Percentiles rank a stretch among this genome's conserved stretches.
These are phyloP conservation scores for Onychostruthus taczanowskii DNA, from an alignment of 2,113 vertebrate genomes.

Conservation along the genomic window DNA sequence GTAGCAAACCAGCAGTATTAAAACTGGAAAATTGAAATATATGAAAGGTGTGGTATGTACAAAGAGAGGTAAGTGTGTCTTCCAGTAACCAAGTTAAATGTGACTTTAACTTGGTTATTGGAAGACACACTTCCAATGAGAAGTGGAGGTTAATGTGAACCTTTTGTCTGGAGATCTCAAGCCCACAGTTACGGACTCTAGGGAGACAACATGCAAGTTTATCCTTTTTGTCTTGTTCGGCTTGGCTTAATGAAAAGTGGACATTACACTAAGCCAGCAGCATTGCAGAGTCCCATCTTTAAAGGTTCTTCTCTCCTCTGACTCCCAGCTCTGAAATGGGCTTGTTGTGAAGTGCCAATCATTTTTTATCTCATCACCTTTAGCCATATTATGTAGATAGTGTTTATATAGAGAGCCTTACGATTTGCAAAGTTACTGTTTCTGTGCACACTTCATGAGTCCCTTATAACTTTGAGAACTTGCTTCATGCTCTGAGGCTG, in stretches of 20 bases:
- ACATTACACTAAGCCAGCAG: neutral
- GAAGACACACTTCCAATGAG: neutral
- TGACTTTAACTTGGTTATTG: neutral
- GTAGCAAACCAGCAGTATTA: neutral
- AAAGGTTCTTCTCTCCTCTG: neutral
- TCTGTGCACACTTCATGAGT: neutral
- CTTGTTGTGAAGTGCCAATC: neutral
- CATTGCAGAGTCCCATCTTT: neutral
- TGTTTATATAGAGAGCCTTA: neutral
- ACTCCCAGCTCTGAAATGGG: neutral
- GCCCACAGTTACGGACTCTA: neutral
- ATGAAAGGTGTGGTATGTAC: constrained; percentile 48
- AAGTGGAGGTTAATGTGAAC: neutral
- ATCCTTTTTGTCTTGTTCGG: neutral
- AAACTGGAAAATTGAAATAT: neutral
- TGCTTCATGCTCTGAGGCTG: neutral
- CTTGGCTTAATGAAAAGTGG: neutral
- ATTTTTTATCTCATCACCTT: neutral
- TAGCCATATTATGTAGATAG: neutral
- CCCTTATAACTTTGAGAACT: neutral
- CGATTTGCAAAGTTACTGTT: neutral
- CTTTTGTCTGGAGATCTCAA: neutral
- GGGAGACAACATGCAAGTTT: neutral
- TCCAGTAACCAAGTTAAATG: constrained; percentile 58
- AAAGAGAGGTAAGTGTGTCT: neutral